These are phyloP conservation scores for Trachurus trachurus DNA, from an alignment of 2,797 vertebrate genomes.

Conservation along the genomic window DNA sequence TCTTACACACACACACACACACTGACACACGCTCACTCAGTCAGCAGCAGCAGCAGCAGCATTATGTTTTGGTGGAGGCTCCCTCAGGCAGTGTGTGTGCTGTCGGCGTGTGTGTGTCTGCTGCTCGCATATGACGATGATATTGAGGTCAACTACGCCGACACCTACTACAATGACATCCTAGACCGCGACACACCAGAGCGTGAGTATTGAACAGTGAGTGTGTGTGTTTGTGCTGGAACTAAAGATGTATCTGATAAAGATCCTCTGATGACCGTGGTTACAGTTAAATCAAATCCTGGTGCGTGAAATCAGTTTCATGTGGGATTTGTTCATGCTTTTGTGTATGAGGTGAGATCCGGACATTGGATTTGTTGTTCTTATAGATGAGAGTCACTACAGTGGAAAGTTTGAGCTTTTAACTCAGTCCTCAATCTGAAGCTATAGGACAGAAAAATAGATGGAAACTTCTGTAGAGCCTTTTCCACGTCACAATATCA, in stretches of 20 bases:
- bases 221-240: neutral
- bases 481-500: neutral
- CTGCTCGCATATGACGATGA: constrained; percentile 85
- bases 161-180: constrained; percentile 83
- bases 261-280: neutral
- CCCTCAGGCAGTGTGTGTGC: constrained; percentile 67
- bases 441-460: neutral
- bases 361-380: constrained; percentile 6
- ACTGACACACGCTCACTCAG: constrained; percentile 31
- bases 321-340: neutral
- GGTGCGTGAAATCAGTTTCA: constrained; percentile 22
- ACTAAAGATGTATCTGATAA: no score
- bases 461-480: neutral
- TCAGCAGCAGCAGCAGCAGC: constrained; percentile 45
- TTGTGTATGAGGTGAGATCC: constrained; percentile 28
- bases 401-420: neutral
- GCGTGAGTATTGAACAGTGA: constrained; percentile 74
- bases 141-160: constrained; percentile 68
- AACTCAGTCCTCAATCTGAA: neutral
- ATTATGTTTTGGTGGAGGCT: constrained; percentile 78
- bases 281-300: neutral
- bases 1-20: constrained; percentile 13
- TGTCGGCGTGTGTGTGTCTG: constrained; percentile 71
- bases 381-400: neutral
- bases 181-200: constrained; percentile 59